These are phyloP conservation scores for Leucoma salicis DNA, from an alignment of 2,888 invertebrate species.

Conservation along the genomic window DNA sequence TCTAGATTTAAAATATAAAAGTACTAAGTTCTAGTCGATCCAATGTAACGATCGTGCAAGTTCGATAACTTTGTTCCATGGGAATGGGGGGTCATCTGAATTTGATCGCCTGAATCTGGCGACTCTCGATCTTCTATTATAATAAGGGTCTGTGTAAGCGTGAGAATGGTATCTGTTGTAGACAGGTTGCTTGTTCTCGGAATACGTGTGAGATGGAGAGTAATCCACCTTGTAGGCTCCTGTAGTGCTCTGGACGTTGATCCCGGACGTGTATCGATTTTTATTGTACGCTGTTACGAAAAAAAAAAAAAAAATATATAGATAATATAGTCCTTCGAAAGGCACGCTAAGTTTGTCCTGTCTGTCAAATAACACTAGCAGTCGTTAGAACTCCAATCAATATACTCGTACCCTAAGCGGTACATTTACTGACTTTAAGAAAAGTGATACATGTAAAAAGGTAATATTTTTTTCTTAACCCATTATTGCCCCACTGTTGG, in stretches of 20 bases:
- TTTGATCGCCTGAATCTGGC: constrained; percentile 63
- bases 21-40: constrained; percentile 64
- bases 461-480: no score
- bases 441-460: no score
- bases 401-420: no score
- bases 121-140: constrained; percentile 71
- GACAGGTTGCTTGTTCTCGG: constrained; percentile 68
- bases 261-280: constrained; percentile 56
- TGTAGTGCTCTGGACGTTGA: constrained; percentile 65
- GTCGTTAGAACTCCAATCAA: no score
- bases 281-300: constrained; percentile 64
- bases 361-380: no score
- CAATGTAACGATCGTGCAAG: constrained; percentile 86
- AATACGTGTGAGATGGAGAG: constrained; percentile 69
- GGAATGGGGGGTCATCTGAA: constrained; percentile 84
- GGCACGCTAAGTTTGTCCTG: no score
- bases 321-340: neutral
- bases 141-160: constrained; percentile 62
- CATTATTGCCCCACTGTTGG: no score
- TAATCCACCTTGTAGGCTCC: constrained; percentile 78
- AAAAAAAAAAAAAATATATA: constrained; percentile 4
- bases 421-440: no score
- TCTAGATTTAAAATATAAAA: constrained; percentile 33
- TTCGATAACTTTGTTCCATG: constrained; percentile 89
- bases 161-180: constrained; percentile 74